Evolutionary conservation across 2,113 vertebrate species (phyloP), one percentile per base, ranked within the genome.

Genomic region (Saccopteryx leptura): DNA sequence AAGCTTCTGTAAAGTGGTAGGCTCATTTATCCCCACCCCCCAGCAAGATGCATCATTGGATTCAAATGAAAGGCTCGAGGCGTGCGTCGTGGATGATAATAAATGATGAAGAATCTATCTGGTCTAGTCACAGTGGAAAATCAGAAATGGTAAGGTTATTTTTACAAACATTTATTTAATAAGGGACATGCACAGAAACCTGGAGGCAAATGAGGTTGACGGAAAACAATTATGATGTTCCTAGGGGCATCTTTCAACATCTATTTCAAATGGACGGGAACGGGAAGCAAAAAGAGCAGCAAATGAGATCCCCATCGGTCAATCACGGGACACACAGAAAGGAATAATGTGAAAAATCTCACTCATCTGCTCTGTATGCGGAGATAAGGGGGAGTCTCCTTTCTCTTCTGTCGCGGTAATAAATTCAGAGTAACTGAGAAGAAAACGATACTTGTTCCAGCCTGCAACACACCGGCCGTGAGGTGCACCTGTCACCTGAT

Each of bases 151-250:
- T 50, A 96, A 96, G 39, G 33, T 97, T 88, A 93, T 95, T 95
- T 97, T 96, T 69, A 94, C 96, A 97, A 95, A 87, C 13, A 86
- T 97, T 97, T 78, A 94, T 97, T 97, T 96, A 97, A 96, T 95
- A 96, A 90, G 19, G 19, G 91, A 50, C 85, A 97, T 91, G 23
- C 81, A 96, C 46, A 58, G 66, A 94, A 96, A 97, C 80, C 14
- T 94, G 88, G 74, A 97, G 63, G 69, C 28, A 79, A 80, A 96
- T 84, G 92, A 76, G 23, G 21, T 7, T 91, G 80, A 92, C 1
- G 75, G 94, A 39, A 58, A 54, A 91, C 28, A 96, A 96, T 71
- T 71, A 90, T 19, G 17, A 68, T 91, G 96, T 94, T 88, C 85
- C 90, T 91, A 23, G 17, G 54, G 90, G 87, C 87, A 82, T 92